Percentiles rank a stretch among this genome's conserved stretches.
Evolutionary conservation across 2,888 invertebrate genomes (phyloP).

Genomic region (Punctoribates punctum): DNA sequence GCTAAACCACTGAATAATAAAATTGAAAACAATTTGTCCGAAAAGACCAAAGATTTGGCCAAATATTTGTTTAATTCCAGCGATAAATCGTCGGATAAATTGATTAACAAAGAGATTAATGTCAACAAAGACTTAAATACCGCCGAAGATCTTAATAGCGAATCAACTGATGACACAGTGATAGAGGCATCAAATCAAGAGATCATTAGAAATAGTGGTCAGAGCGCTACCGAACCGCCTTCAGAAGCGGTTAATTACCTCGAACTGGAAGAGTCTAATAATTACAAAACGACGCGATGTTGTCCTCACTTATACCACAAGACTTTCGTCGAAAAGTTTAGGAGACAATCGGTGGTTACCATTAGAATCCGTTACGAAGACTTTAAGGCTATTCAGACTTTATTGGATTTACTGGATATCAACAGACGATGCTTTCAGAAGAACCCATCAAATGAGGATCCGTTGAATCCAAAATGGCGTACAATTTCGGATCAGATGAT

Average conservation of each 20-base stretch:
- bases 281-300: background rate
- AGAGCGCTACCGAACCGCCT: background rate
- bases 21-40: too few relatives aligned
- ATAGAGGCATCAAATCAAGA: background rate
- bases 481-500: slow-evolving; percentile 1
- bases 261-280: background rate
- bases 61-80: too few relatives aligned
- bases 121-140: too few relatives aligned
- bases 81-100: too few relatives aligned
- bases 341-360: too few relatives aligned
- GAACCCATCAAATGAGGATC: background rate
- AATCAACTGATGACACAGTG: background rate
- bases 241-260: background rate
- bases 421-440: background rate
- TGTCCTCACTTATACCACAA: too few relatives aligned
- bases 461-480: background rate
- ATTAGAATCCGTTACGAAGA: background rate
- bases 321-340: too few relatives aligned
- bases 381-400: background rate
- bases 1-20: too few relatives aligned
- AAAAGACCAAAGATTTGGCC: too few relatives aligned
- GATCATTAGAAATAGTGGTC: background rate
- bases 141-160: background rate
- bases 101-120: background rate
- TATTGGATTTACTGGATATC: background rate